Conservation (phyloP, 2,113 vertebrate species). For the Actenoides lindsayi region DNA sequence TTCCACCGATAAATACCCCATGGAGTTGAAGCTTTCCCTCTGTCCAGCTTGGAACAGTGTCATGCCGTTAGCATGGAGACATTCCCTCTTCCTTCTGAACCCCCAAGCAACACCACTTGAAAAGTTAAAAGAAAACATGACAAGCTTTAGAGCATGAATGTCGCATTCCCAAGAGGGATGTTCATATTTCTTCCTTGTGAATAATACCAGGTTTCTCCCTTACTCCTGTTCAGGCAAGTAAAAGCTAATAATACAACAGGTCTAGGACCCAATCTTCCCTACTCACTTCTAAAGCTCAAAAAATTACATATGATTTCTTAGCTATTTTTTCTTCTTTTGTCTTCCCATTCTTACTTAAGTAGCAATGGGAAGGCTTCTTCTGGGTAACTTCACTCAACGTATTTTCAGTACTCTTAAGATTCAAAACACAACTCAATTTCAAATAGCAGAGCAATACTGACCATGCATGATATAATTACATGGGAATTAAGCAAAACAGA, state of each 20-base stretch:
- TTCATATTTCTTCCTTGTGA: background rate
- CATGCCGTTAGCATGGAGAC: background rate
- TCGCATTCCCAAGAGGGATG: background rate
- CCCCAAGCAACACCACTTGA: background rate
- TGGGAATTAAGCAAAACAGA: background rate
- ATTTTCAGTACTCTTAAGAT: background rate
- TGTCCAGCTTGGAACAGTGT: fast-evolving
- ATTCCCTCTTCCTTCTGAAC: background rate
- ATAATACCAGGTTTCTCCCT: background rate
- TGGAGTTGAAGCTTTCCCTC: background rate
- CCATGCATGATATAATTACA: background rate
- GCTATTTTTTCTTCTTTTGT: background rate
- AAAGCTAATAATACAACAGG: fast-evolving
- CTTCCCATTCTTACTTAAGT: background rate
- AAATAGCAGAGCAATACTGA: background rate
- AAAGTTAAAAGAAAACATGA: background rate
- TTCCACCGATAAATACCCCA: fast-evolving
- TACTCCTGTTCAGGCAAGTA: background rate
- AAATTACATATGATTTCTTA: background rate
- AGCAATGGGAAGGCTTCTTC: background rate
- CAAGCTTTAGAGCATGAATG: background rate
- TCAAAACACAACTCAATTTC: background rate
- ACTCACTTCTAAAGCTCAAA: background rate
- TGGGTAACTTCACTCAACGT: background rate
- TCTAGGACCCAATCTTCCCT: background rate